Evolutionary conservation across 92 coral and sea anemone genomes (phyloP).

Genomic region (Epizoanthus illoricatus): DNA sequence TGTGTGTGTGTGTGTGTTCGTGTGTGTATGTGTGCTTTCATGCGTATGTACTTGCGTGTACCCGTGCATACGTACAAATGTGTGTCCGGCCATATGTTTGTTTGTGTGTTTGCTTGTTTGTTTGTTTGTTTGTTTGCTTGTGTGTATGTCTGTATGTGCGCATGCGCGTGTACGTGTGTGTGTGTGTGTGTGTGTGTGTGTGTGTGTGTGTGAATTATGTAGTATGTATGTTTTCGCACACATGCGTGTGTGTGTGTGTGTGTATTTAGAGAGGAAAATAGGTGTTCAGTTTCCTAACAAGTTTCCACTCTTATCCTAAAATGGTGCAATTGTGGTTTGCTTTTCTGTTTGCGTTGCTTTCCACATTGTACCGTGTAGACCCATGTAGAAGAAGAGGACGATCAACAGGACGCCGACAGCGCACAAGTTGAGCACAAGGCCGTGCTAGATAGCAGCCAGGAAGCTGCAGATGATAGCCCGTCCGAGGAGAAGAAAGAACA

Average conservation of each 20-base stretch:
- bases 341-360: constrained; percentile 64
- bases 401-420: constrained; percentile 25
- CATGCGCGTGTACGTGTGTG: not conserved
- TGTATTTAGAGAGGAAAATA: too few relatives aligned
- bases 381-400: constrained; percentile 49
- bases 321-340: constrained; percentile 72
- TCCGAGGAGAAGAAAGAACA: constrained; percentile 31
- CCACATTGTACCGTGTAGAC: constrained; percentile 61
- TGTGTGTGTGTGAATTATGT: not conserved
- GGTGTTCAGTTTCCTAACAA: not conserved
- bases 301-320: constrained; percentile 50
- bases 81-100: not conserved
- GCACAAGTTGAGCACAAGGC: not conserved
- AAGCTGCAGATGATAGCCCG: constrained; percentile 21
- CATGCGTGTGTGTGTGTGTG: not conserved
- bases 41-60: not conserved
- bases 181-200: not conserved
- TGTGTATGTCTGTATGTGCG: not conserved
- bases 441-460: constrained; percentile 32
- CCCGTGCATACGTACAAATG: not conserved
- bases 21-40: not conserved
- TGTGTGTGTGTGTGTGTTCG: not conserved
- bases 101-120: too few relatives aligned
- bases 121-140: too few relatives aligned
- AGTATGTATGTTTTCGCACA: not conserved